A percentile compares a stretch with the other conserved stretches of the same genome.
Evolutionary conservation across 1,140 invertebrate species (phyloP).

Genomic region (Drosophila ogumai): DNA sequence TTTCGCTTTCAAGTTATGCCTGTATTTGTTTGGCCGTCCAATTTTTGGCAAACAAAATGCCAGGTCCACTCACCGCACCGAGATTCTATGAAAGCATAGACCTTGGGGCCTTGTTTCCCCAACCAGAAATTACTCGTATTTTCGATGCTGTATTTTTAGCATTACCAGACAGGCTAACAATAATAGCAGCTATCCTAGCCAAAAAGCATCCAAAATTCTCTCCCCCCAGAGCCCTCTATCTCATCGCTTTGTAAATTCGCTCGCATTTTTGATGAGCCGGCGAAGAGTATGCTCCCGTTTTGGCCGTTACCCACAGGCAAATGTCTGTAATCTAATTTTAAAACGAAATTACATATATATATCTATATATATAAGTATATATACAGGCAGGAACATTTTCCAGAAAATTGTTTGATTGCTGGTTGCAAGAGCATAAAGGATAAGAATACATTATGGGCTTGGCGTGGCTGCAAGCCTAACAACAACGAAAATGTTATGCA

Average conservation of each 20-base stretch:
- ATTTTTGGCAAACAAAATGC: conserved; percentile 74
- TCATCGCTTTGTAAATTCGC: conserved; percentile 39
- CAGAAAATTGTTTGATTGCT: conserved; percentile 57
- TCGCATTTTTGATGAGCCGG: conserved; percentile 57
- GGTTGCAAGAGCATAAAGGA: conserved; percentile 52
- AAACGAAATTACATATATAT: conserved; percentile 68
- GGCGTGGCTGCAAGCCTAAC: conserved; percentile 12
- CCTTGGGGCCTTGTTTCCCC: conserved; percentile 46
- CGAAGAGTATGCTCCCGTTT: conserved; percentile 43
- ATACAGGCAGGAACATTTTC: conserved; percentile 45
- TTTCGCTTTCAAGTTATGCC: conserved; percentile 68
- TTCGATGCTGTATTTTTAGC: conserved; percentile 54
- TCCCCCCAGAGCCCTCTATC: conserved; percentile 20
- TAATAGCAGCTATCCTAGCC: conserved; percentile 29
- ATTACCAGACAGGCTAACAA: conserved; percentile 38
- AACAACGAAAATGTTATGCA: conserved; percentile 12
- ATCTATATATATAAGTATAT: neutral
- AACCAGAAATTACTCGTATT: conserved; percentile 42
- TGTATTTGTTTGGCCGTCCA: conserved; percentile 64
- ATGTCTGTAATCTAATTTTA: conserved; percentile 64
- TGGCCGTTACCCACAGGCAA: conserved; percentile 48
- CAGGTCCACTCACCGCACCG: conserved; percentile 40
- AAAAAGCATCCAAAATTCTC: conserved; percentile 11
- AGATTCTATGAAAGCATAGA: conserved; percentile 33
- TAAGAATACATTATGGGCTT: conserved; percentile 37